phyloP scores from a whole-genome alignment of 2,113 vertebrate species.

The Oenanthe oenanthe region DNA sequence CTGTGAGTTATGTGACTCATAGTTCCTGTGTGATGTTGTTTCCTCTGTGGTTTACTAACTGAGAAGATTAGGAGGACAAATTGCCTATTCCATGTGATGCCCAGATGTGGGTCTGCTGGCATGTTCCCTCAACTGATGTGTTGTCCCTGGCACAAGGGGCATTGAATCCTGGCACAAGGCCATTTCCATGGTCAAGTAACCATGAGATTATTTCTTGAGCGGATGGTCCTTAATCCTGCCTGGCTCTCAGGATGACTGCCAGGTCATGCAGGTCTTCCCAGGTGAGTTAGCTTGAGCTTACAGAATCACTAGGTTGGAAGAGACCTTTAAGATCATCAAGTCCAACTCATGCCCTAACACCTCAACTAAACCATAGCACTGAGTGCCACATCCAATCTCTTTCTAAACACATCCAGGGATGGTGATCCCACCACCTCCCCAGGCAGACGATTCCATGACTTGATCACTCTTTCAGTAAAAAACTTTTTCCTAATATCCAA shows the following conservation, averaged over 20 bases:
- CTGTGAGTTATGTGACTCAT: neutral
- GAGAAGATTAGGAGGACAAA: neutral
- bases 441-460: neutral
- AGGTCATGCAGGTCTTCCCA: neutral
- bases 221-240: neutral
- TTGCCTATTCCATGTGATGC: neutral
- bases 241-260: neutral
- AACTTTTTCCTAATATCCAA: neutral
- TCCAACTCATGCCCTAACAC: too few species aligned
- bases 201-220: neutral
- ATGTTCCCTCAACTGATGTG: neutral
- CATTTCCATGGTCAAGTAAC: neutral
- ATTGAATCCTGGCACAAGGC: neutral
- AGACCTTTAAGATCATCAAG: neutral
- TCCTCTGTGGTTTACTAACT: neutral
- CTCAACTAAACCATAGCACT: neutral
- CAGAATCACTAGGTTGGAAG: neutral
- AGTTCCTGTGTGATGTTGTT: neutral
- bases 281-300: neutral
- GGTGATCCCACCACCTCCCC: neutral
- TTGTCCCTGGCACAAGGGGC: neutral
- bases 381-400: neutral
- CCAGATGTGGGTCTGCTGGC: neutral
- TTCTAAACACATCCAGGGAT: neutral
- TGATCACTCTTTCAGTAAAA: rapidly evolving